A percentile compares a stretch with the other conserved stretches of the same genome.
Conservation (phyloP, 2,888 invertebrate genomes). For the Cantharis nigra region DNA sequence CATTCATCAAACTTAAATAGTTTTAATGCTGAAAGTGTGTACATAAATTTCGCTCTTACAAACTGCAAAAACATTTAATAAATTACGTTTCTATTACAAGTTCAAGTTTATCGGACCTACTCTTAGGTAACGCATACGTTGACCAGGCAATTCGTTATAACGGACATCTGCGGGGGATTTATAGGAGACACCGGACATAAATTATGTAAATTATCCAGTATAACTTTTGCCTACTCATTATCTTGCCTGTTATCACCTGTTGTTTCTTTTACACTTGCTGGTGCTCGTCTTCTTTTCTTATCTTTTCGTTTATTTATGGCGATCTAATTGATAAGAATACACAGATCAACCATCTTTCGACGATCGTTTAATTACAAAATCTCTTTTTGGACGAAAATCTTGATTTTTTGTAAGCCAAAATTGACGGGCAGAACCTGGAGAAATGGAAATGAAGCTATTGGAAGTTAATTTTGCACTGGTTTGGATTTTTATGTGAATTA, state of each 20-base stretch:
- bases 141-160: conserved; percentile 27
- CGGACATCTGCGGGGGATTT: conserved; percentile 29
- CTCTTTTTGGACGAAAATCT: too few relatives aligned
- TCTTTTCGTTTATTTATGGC: neutral
- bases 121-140: conserved; percentile 26
- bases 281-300: neutral
- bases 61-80: conserved; percentile 26
- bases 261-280: conserved; percentile 4
- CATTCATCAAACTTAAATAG: conserved; percentile 8
- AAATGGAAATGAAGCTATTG: too few relatives aligned
- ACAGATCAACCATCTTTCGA: too few relatives aligned
- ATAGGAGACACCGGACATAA: conserved; percentile 30
- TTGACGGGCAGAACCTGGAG: too few relatives aligned
- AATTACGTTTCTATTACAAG: conserved; percentile 29
- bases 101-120: conserved; percentile 31
- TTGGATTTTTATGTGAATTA: too few relatives aligned
- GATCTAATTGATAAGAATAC: neutral
- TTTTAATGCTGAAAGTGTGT: conserved; percentile 19
- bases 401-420: too few relatives aligned
- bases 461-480: too few relatives aligned
- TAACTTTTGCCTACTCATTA: conserved; percentile 28
- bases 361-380: too few relatives aligned
- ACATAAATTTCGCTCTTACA: conserved; percentile 18
- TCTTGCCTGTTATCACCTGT: conserved; percentile 25
- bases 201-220: conserved; percentile 35